These are phyloP conservation scores for Lampris incognitus DNA, from an alignment of 2,113 vertebrate species.

Conservation along the genomic window DNA sequence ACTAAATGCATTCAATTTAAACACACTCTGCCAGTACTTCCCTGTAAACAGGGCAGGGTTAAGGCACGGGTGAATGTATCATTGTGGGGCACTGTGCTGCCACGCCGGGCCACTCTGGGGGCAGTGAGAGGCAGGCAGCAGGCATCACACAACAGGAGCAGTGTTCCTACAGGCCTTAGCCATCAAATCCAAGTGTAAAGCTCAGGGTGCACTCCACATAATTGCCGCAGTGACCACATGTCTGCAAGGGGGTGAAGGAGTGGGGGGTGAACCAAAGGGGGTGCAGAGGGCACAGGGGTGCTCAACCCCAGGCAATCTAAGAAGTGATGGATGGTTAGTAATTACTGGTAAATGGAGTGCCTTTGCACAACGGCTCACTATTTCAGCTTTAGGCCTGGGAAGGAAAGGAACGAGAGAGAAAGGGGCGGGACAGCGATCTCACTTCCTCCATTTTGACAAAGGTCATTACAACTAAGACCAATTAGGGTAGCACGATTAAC, in stretches of 20 bases:
- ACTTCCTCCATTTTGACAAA: slow-evolving; percentile 38
- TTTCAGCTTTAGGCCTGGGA: slow-evolving; percentile 78
- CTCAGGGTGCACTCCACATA: slow-evolving; percentile 80
- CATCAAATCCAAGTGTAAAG: slow-evolving; percentile 76
- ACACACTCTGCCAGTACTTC: slow-evolving; percentile 71
- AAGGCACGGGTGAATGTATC: slow-evolving; percentile 78
- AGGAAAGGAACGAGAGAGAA: slow-evolving; percentile 28
- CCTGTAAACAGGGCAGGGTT: slow-evolving; percentile 78
- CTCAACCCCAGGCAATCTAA: slow-evolving; percentile 85
- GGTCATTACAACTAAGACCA: neutral
- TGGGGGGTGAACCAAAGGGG: slow-evolving; percentile 68
- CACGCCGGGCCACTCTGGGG: slow-evolving; percentile 66
- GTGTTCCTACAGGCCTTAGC: slow-evolving; percentile 72
- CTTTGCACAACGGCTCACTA: slow-evolving; percentile 80
- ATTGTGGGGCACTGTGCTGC: slow-evolving; percentile 75
- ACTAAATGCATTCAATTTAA: slow-evolving; percentile 82
- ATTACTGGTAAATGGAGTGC: slow-evolving; percentile 86
- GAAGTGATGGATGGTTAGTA: slow-evolving; percentile 88
- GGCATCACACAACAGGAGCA: slow-evolving; percentile 80
- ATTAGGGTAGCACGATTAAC: slow-evolving; percentile 6
- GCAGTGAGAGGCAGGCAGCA: slow-evolving; percentile 62
- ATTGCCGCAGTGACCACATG: slow-evolving; percentile 84
- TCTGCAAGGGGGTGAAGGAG: slow-evolving; percentile 75
- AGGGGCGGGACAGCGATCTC: slow-evolving; percentile 44
- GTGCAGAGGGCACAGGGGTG: slow-evolving; percentile 65